A percentile compares a stretch with the other conserved stretches of the same genome.
phyloP scores from a whole-genome alignment of 1,140 invertebrate genomes.

The Lucilia cuprina region DNA sequence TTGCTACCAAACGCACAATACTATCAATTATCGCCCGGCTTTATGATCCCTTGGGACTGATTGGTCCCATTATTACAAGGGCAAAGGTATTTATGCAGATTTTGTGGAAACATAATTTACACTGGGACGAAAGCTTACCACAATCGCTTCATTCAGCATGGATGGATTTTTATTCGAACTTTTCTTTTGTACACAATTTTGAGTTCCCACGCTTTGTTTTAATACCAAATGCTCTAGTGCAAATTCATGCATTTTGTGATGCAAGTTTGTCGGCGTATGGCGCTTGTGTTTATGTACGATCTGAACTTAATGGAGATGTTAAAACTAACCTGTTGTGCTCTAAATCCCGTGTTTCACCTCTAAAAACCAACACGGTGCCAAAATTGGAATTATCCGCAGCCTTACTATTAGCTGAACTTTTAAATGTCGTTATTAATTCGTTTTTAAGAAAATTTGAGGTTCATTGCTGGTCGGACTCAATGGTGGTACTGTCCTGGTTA shows the following conservation, averaged over 20 bases:
- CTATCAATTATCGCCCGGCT: conserved; percentile 43
- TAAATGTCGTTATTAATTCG: not conserved
- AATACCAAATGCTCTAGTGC: not conserved
- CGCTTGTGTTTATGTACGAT: not conserved
- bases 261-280: too few species aligned
- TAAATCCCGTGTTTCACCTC: conserved; percentile 9
- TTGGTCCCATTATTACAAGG: conserved; percentile 48
- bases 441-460: not conserved
- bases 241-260: not conserved
- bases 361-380: not conserved
- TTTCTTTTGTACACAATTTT: not conserved
- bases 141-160: not conserved
- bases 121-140: conserved; percentile 21
- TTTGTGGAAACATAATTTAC: conserved; percentile 43
- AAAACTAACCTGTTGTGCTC: not conserved
- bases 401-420: not conserved
- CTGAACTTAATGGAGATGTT: too few species aligned
- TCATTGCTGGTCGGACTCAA: conserved; percentile 18
- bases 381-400: conserved; percentile 1
- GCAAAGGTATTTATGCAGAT: conserved; percentile 52
- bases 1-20: conserved; percentile 42
- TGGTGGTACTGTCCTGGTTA: conserved; percentile 8
- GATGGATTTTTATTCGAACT: not conserved
- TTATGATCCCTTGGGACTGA: conserved; percentile 52
- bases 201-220: not conserved